Evolutionary conservation across 92 coral and sea anemone species (phyloP).

Genomic region (Virgularia gustaviana): DNA sequence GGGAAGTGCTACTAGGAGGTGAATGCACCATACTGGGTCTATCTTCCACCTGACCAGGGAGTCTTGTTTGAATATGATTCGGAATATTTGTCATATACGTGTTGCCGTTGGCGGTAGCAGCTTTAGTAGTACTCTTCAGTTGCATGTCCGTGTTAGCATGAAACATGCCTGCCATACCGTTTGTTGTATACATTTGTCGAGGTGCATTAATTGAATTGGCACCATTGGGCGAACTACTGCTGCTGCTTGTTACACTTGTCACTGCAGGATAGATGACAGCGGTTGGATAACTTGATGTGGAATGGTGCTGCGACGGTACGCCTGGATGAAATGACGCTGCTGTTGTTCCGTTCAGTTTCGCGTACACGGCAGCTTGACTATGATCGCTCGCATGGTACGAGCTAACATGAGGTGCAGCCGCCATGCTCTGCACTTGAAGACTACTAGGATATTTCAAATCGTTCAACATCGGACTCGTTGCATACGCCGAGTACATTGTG

Average conservation of each 20-base stretch:
- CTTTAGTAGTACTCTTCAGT: slow-evolving; percentile 28
- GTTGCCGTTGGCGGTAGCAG: slow-evolving; percentile 59
- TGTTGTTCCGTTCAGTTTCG: slow-evolving; percentile 83
- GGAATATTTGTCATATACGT: slow-evolving; percentile 45
- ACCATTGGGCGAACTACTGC: slow-evolving; percentile 84
- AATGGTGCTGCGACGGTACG: slow-evolving; percentile 52
- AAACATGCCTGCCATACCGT: slow-evolving; percentile 24
- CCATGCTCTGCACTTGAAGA: slow-evolving; percentile 96
- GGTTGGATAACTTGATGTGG: slow-evolving; percentile 33
- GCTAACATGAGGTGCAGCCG: slow-evolving; percentile 94
- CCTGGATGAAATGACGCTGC: slow-evolving; percentile 13
- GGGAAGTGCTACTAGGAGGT: slow-evolving; percentile 71
- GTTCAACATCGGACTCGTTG: slow-evolving; percentile 73
- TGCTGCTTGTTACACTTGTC: slow-evolving; percentile 69
- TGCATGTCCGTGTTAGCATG: slow-evolving; percentile 15
- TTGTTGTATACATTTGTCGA: slow-evolving; percentile 83
- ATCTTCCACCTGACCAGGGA: slow-evolving; percentile 66
- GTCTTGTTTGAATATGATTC: slow-evolving; percentile 74
- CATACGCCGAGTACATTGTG: slow-evolving; percentile 88
- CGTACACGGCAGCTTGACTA: slow-evolving; percentile 96
- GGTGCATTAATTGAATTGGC: slow-evolving; percentile 83
- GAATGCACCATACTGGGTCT: slow-evolving; percentile 67
- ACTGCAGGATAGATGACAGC: slow-evolving; percentile 8
- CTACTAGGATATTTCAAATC: slow-evolving; percentile 93
- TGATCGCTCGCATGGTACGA: slow-evolving; percentile 73